phyloP scores from a whole-genome alignment of 2,797 vertebrate species.

The Mareca penelope region DNA sequence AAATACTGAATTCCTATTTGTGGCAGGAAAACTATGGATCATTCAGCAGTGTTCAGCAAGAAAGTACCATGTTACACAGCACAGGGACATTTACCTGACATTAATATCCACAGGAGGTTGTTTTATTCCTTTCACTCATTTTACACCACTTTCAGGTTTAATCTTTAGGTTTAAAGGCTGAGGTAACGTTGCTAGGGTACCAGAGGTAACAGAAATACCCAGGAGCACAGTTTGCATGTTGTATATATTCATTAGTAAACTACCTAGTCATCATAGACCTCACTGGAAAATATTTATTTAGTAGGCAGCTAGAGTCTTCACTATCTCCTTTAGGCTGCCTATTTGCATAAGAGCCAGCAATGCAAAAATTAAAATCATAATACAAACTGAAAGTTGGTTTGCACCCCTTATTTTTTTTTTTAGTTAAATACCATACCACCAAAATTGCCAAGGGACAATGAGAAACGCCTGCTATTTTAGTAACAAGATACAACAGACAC shows the following conservation, averaged over 20 bases:
- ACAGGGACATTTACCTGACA: neutral
- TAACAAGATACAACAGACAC: neutral
- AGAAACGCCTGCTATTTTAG: neutral
- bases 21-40: neutral
- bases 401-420: neutral
- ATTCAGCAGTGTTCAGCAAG: neutral
- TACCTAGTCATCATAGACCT: neutral
- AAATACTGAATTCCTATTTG: neutral
- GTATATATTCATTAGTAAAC: neutral
- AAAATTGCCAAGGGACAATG: neutral
- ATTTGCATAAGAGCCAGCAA: neutral
- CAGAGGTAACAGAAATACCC: neutral
- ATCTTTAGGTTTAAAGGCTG: neutral
- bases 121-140: neutral
- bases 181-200: neutral
- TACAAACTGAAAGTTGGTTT: neutral
- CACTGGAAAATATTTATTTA: neutral
- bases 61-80: neutral
- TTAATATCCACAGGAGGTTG: neutral
- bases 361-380: neutral
- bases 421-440: neutral
- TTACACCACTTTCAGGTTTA: accelerated
- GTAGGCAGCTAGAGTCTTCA: neutral
- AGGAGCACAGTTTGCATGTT: neutral
- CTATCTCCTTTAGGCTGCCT: neutral